Evolutionary conservation across 1,140 invertebrate species (phyloP).

Genomic region (Pseudobourletiella spinata): DNA sequence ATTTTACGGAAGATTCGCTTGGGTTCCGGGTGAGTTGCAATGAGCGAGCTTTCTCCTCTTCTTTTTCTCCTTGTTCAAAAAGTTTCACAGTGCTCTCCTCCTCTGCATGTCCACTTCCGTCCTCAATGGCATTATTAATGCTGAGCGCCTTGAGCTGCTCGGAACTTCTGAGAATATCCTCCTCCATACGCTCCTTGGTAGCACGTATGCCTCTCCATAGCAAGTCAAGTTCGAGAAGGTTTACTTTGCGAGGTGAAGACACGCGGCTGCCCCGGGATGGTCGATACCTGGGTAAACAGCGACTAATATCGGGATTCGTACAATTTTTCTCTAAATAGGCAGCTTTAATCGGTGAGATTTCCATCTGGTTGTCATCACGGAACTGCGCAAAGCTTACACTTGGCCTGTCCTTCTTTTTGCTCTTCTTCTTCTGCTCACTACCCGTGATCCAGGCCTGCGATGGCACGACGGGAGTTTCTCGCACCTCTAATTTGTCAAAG

Average conservation of each 20-base stretch:
- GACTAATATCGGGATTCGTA: background rate
- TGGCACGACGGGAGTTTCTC: background rate
- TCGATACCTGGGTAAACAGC: constrained; percentile 5
- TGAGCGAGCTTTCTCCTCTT: background rate
- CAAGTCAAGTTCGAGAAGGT: constrained; percentile 12
- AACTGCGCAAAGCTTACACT: background rate
- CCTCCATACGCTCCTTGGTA: constrained; percentile 18
- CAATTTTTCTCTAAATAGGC: background rate
- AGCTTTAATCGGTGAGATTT: background rate
- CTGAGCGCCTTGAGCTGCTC: background rate
- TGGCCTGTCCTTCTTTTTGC: background rate
- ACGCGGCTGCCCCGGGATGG: background rate
- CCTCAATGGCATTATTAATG: background rate
- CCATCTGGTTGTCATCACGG: background rate
- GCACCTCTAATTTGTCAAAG: constrained; percentile 15
- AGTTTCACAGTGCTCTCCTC: background rate
- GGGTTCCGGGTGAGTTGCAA: background rate
- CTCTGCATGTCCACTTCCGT: background rate
- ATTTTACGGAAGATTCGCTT: too few species aligned
- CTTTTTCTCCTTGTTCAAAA: background rate
- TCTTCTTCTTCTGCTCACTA: background rate
- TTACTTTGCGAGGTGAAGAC: constrained; percentile 2
- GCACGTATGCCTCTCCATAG: constrained; percentile 21
- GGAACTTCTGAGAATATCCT: constrained; percentile 12
- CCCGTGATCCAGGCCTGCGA: background rate